Percentiles rank a stretch among this genome's conserved stretches.
These are phyloP conservation scores for Irena cyanogastra DNA, from an alignment of 2,113 vertebrate species.

Conservation along the genomic window DNA sequence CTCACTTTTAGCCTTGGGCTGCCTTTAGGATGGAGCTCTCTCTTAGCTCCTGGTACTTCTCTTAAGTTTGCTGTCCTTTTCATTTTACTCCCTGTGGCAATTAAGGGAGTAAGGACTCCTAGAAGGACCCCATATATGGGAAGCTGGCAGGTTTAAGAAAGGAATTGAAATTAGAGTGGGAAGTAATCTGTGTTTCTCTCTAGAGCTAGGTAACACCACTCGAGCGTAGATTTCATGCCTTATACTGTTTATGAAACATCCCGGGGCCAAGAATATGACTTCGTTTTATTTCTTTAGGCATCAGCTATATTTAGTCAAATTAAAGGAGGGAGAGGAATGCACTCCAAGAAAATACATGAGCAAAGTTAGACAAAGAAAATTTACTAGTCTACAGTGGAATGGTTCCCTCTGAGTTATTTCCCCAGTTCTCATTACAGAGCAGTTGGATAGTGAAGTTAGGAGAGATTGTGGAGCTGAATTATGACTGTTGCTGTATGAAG, in stretches of 20 bases:
- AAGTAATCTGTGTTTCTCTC: not conserved
- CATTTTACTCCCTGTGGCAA: not conserved
- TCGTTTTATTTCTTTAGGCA: conserved; percentile 7
- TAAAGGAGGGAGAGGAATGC: not conserved
- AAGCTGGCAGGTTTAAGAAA: not conserved
- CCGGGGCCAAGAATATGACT: not conserved
- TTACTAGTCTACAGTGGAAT: not conserved
- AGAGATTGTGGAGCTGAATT: conserved; percentile 1
- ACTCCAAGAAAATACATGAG: not conserved
- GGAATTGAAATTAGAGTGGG: not conserved
- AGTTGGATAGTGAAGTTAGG: conserved; percentile 7
- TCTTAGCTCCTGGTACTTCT: not conserved
- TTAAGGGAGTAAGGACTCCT: not conserved
- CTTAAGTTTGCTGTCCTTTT: not conserved
- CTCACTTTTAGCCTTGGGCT: not conserved
- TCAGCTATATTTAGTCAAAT: conserved; percentile 3
- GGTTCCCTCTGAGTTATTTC: conserved; percentile 31
- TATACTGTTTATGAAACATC: not conserved
- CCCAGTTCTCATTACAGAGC: not conserved
- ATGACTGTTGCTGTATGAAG: not conserved
- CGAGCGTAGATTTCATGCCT: not conserved
- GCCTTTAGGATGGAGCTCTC: not conserved
- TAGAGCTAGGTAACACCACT: not conserved
- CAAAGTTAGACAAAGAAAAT: not conserved
- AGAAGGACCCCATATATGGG: not conserved